Percentiles rank a stretch among this genome's conserved stretches.
These are phyloP conservation scores for Temnothorax nylanderi DNA, from an alignment of 1,140 invertebrate species.

Conservation along the genomic window DNA sequence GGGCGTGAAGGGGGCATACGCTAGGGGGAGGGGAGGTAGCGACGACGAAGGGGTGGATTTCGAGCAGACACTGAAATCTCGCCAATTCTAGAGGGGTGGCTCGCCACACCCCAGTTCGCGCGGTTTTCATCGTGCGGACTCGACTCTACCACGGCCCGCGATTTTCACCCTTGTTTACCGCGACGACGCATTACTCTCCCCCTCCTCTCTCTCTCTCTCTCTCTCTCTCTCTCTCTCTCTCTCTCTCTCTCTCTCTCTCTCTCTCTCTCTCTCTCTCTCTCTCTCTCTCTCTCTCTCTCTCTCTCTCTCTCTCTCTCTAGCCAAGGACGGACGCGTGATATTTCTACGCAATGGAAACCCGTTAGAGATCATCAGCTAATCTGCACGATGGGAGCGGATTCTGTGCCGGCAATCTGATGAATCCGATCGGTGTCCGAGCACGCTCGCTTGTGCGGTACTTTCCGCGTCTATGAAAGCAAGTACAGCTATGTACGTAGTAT, in stretches of 20 bases:
- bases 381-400: constrained; percentile 27
- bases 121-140: constrained; percentile 50
- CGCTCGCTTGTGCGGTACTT: neutral
- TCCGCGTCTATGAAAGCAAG: neutral
- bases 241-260: neutral
- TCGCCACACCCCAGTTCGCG: constrained; percentile 68
- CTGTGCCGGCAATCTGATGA: neutral
- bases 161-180: constrained; percentile 52
- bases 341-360: constrained; percentile 4
- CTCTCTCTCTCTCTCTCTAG: neutral
- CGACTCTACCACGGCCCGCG: constrained; percentile 11
- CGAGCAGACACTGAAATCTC: constrained; percentile 84
- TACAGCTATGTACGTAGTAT: neutral
- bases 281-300: neutral
- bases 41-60: constrained; percentile 68
- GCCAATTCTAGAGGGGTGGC: constrained; percentile 83
- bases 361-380: constrained; percentile 43
- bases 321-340: neutral
- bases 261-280: neutral
- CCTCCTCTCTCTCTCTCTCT: neutral
- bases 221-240: neutral
- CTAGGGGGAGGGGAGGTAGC: constrained; percentile 50
- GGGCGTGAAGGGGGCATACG: constrained; percentile 60
- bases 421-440: neutral
- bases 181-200: neutral